These are phyloP conservation scores for Apus apus DNA, from an alignment of 2,113 vertebrate species.

Conservation along the genomic window DNA sequence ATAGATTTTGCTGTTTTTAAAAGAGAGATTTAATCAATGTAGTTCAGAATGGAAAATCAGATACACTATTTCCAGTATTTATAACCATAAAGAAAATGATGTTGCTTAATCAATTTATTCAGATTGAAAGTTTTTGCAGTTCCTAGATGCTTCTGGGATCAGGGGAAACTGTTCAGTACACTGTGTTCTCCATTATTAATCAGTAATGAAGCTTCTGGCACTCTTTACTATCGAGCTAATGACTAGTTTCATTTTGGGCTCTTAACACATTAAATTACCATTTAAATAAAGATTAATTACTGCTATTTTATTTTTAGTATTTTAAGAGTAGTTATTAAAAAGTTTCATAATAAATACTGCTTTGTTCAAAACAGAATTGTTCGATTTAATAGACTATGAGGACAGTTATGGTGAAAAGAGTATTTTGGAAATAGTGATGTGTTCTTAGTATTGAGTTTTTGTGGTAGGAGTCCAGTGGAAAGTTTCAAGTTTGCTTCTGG, in stretches of 20 bases:
- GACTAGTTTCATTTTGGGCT: constrained; percentile 52
- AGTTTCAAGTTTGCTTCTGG: neutral
- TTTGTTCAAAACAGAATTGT: constrained; percentile 38
- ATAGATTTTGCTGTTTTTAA: neutral
- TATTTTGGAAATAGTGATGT: neutral
- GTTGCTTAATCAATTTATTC: neutral
- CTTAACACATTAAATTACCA: constrained; percentile 59
- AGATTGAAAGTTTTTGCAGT: constrained; percentile 15
- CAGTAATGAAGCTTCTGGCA: constrained; percentile 60
- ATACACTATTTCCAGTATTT: neutral
- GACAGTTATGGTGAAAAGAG: neutral
- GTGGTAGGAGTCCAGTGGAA: neutral
- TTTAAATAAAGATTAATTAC: constrained; percentile 69
- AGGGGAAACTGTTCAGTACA: constrained; percentile 16
- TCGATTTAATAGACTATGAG: neutral
- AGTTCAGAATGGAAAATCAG: neutral
- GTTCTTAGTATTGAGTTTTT: neutral
- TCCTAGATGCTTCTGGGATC: constrained; percentile 30
- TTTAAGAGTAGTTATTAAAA: constrained; percentile 65
- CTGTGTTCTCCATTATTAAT: constrained; percentile 62
- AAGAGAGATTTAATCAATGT: neutral
- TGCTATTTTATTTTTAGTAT: constrained; percentile 56
- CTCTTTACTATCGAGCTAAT: constrained; percentile 60
- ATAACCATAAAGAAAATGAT: neutral
- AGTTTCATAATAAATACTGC: constrained; percentile 39